Conservation (phyloP, 2,113 vertebrate genomes). For the Phoxinus phoxinus region DNA sequence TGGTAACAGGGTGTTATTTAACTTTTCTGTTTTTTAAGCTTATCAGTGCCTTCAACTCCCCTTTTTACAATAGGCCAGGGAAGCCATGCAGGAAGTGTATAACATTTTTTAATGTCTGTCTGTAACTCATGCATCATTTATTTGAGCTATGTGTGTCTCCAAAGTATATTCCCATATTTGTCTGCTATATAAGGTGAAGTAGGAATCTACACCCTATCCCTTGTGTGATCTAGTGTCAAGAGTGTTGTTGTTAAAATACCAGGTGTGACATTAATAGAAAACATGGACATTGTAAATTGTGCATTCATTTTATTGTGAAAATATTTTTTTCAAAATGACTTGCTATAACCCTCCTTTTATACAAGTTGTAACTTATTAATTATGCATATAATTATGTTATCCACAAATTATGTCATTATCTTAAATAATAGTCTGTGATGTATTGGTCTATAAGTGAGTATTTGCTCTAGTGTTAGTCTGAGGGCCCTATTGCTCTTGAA, state of each 20-base stretch:
- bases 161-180: not conserved
- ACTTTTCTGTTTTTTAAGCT: conserved; percentile 2
- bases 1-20: not conserved
- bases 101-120: too few relatives aligned
- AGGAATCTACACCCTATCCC: not conserved
- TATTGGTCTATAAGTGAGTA: too few relatives aligned
- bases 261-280: too few relatives aligned
- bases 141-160: not conserved
- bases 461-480: not conserved
- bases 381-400: too few relatives aligned
- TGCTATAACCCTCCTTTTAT: too few relatives aligned
- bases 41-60: not conserved
- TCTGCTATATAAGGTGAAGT: not conserved
- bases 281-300: too few relatives aligned
- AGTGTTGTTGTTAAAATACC: not conserved
- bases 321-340: too few relatives aligned
- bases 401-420: too few relatives aligned
- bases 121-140: not conserved
- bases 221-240: not conserved
- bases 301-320: too few relatives aligned
- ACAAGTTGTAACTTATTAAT: too few relatives aligned
- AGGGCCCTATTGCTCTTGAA: not conserved
- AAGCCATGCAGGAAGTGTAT: not conserved
- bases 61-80: not conserved
- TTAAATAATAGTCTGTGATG: too few relatives aligned